These are phyloP conservation scores for Drosophila monieri DNA, from an alignment of 2,888 invertebrate genomes.

Conservation along the genomic window DNA sequence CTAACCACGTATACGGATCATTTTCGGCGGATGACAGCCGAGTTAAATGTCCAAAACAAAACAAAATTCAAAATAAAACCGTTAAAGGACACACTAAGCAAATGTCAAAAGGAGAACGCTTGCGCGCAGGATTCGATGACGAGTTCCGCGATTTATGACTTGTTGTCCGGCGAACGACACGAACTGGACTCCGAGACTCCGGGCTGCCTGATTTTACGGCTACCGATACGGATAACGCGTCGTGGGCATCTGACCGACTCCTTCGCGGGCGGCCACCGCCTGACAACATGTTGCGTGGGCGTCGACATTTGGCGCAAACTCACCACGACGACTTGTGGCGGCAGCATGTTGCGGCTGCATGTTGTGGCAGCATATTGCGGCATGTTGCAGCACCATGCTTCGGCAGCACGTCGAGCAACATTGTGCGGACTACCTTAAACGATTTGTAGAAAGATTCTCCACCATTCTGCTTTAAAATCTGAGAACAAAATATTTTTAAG, in stretches of 20 bases:
- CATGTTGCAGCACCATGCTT: too few relatives aligned
- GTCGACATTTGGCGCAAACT: slow-evolving; percentile 27
- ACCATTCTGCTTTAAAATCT: too few relatives aligned
- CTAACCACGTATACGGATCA: neutral
- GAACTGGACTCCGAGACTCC: neutral
- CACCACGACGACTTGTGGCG: slow-evolving; percentile 39
- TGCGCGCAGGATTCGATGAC: neutral
- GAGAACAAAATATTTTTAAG: too few relatives aligned
- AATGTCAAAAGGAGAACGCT: neutral
- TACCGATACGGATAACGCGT: slow-evolving; percentile 34
- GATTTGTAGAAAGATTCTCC: too few relatives aligned
- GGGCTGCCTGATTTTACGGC: neutral
- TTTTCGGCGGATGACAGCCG: slow-evolving; percentile 9
- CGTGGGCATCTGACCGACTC: slow-evolving; percentile 36
- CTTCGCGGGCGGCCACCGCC: neutral
- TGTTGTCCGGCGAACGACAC: slow-evolving; percentile 5
- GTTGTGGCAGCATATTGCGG: neutral
- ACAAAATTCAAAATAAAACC: neutral
- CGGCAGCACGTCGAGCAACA: too few relatives aligned
- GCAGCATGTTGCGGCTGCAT: slow-evolving; percentile 22
- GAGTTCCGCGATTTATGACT: neutral
- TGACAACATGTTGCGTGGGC: slow-evolving; percentile 38
- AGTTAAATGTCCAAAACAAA: neutral
- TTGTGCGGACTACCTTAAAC: neutral
- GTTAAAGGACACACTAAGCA: neutral